Conservation (phyloP, 1,140 invertebrate genomes). For the Scaptomyza pallida region DNA sequence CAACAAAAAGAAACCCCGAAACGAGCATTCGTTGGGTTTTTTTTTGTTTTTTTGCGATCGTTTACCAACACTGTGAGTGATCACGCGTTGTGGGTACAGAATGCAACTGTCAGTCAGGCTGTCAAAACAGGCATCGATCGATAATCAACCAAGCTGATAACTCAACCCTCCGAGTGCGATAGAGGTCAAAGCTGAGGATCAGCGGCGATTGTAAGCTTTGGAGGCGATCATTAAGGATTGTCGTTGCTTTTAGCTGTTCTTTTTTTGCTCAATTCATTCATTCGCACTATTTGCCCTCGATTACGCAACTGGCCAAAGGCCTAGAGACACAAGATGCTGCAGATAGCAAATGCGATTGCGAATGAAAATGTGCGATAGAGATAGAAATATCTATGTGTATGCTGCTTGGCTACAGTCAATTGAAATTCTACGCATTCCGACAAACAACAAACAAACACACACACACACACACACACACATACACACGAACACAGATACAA, state of each 20-base stretch:
- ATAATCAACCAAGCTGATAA: conserved; percentile 27
- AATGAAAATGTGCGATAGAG: background rate
- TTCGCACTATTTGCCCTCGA: conserved; percentile 6
- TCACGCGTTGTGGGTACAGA: no score
- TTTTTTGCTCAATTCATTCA: conserved; percentile 1
- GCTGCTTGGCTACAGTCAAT: conserved; percentile 69
- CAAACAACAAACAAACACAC: conserved; percentile 76
- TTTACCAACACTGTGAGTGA: conserved; percentile 58
- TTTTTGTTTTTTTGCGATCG: conserved; percentile 3
- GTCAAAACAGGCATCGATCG: conserved; percentile 61
- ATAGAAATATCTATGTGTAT: conserved; percentile 19
- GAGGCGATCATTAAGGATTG: conserved; percentile 1
- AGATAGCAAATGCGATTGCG: conserved; percentile 5
- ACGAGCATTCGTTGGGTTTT: conserved; percentile 35
- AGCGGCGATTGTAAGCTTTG: conserved; percentile 7
- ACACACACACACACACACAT: conserved; percentile 25
- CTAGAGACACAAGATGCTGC: conserved; percentile 3
- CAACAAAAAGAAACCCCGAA: conserved; percentile 24
- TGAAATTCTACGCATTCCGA: conserved; percentile 81
- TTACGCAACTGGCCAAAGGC: conserved; percentile 24
- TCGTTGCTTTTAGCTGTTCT: no score
- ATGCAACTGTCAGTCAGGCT: conserved; percentile 48
- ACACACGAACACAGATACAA: conserved; percentile 48
- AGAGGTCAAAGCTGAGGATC: conserved; percentile 28
- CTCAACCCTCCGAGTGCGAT: no score